Percentiles rank a stretch among this genome's conserved stretches.
These are phyloP conservation scores for Laothoe populi DNA, from an alignment of 2,888 invertebrate genomes.

Conservation along the genomic window DNA sequence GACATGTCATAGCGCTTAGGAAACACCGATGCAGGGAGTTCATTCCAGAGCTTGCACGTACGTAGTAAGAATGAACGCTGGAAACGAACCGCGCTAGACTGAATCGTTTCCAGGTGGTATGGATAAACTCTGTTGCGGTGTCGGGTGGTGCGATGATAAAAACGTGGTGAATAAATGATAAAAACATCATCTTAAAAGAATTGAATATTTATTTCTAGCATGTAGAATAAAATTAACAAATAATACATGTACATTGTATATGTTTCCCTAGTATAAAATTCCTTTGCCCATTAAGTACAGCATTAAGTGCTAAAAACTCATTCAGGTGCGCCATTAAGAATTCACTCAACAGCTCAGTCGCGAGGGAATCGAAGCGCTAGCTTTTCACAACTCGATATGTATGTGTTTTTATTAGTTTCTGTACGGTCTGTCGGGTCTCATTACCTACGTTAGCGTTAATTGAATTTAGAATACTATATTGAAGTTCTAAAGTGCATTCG, in stretches of 20 bases:
- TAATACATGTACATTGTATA: not conserved
- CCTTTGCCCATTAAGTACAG: conserved; percentile 15
- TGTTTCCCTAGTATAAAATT: conserved; percentile 1
- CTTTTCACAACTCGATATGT: conserved; percentile 14
- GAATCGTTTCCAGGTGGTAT: too few relatives aligned
- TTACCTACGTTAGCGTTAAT: not conserved
- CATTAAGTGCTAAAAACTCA: conserved; percentile 22
- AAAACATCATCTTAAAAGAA: too few relatives aligned
- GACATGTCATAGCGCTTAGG: too few relatives aligned
- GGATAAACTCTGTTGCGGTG: too few relatives aligned
- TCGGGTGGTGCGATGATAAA: too few relatives aligned
- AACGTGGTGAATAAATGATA: too few relatives aligned
- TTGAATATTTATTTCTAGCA: too few relatives aligned
- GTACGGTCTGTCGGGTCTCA: not conserved
- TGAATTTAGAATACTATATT: not conserved
- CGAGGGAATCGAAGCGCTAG: not conserved
- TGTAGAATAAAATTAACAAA: too few relatives aligned
- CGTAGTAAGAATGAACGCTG: too few relatives aligned
- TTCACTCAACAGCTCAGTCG: not conserved
- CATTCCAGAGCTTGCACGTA: too few relatives aligned
- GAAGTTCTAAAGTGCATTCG: not conserved
- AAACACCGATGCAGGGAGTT: too few relatives aligned
- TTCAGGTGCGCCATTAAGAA: conserved; percentile 12
- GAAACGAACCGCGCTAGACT: too few relatives aligned
- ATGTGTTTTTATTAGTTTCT: conserved; percentile 22